Evolutionary conservation across 2,888 invertebrate species (phyloP).

Genomic region (Orgyia antiqua): DNA sequence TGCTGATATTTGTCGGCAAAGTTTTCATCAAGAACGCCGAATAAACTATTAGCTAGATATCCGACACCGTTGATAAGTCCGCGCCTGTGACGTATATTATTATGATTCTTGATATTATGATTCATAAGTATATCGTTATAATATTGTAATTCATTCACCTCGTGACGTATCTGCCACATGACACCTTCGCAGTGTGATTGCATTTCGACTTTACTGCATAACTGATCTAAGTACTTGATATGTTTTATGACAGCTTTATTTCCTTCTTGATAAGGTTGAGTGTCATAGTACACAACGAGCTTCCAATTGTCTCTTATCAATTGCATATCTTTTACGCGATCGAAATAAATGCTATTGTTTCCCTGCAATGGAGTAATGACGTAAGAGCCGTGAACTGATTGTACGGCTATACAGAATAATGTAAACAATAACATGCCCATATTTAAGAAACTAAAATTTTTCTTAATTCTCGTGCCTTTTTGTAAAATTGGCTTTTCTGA

Average conservation of each 20-base stretch:
- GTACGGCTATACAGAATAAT: too few relatives aligned
- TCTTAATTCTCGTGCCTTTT: too few relatives aligned
- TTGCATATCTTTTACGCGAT: neutral
- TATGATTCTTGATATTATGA: neutral
- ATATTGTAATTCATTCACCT: neutral
- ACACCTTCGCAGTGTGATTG: neutral
- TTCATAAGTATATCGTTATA: neutral
- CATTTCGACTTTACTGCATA: neutral
- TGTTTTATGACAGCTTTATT: neutral
- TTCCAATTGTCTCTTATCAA: constrained; percentile 2
- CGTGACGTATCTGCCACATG: constrained; percentile 1
- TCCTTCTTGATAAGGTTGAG: neutral
- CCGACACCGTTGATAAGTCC: constrained; percentile 13
- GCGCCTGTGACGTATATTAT: constrained; percentile 4
- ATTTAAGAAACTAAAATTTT: too few relatives aligned
- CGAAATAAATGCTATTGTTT: neutral
- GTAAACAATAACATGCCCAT: too few relatives aligned
- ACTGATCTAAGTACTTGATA: neutral
- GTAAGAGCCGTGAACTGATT: too few relatives aligned
- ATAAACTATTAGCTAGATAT: constrained; percentile 12
- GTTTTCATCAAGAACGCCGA: constrained; percentile 13
- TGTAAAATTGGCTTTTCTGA: too few relatives aligned
- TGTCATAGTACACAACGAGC: constrained; percentile 3
- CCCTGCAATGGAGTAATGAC: too few relatives aligned
- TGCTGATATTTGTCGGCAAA: constrained; percentile 11